A percentile compares a stretch with the other conserved stretches of the same genome.
Evolutionary conservation across 2,888 invertebrate genomes (phyloP).

Genomic region (Azorinus chamasolen): DNA sequence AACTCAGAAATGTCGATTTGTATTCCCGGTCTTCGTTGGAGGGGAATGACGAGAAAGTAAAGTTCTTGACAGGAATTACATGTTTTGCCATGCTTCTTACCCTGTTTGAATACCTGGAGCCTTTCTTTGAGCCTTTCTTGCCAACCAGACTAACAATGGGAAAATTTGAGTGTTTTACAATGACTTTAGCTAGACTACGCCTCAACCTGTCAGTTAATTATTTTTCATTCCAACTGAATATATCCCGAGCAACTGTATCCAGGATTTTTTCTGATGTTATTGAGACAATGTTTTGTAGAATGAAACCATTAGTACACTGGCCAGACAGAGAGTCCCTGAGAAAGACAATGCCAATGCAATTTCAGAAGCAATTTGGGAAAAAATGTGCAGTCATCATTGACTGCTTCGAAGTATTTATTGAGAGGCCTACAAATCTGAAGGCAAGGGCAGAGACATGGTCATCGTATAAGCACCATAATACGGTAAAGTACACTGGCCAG

Average conservation of each 20-base stretch:
- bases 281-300: too few relatives aligned
- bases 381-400: constrained; percentile 42
- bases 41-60: constrained; percentile 7
- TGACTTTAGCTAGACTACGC: constrained; percentile 40
- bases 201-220: constrained; percentile 29
- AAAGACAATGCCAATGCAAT: too few relatives aligned
- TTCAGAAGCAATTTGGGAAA: constrained; percentile 38
- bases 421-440: constrained; percentile 29
- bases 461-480: constrained; percentile 46
- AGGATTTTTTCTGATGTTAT: too few relatives aligned
- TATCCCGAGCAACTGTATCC: constrained; percentile 28
- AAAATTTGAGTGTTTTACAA: constrained; percentile 18
- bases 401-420: too few relatives aligned
- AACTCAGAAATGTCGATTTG: neutral
- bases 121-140: too few relatives aligned
- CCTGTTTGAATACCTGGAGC: constrained; percentile 11
- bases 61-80: neutral
- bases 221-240: constrained; percentile 25
- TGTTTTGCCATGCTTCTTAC: neutral
- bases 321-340: constrained; percentile 36
- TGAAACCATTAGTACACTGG: constrained; percentile 41
- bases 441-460: constrained; percentile 52
- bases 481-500: constrained; percentile 52
- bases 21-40: too few relatives aligned
- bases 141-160: constrained; percentile 1